Conservation (phyloP, 2,888 invertebrate genomes). For the Azorinus chamasolen region DNA sequence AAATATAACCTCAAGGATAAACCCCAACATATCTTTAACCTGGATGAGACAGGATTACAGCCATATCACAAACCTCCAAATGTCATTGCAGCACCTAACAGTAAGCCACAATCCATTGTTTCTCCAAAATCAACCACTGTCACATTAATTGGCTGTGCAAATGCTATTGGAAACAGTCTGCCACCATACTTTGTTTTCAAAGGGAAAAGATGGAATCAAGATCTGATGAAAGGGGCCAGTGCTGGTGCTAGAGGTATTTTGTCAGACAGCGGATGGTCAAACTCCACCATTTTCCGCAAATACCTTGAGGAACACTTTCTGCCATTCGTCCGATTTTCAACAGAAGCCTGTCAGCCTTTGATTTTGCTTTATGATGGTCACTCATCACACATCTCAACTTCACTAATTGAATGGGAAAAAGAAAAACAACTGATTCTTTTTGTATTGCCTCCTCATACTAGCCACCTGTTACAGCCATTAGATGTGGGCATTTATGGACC, state of each 20-base stretch:
- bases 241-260: slow-evolving; percentile 30
- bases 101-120: slow-evolving; percentile 10
- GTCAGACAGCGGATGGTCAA: slow-evolving; percentile 43
- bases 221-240: slow-evolving; percentile 23
- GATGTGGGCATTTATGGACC: slow-evolving; percentile 27
- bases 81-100: slow-evolving; percentile 19
- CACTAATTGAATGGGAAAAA: slow-evolving; percentile 28
- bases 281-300: slow-evolving; percentile 24
- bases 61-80: no score
- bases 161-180: slow-evolving; percentile 24
- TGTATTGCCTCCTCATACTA: slow-evolving; percentile 33
- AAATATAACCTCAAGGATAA: slow-evolving; percentile 26
- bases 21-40: slow-evolving; percentile 39
- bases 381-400: slow-evolving; percentile 9
- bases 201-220: slow-evolving; percentile 11
- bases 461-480: slow-evolving; percentile 23
- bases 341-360: slow-evolving; percentile 4
- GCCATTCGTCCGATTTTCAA: slow-evolving; percentile 15
- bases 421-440: slow-evolving; percentile 27
- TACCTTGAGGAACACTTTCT: slow-evolving; percentile 41
- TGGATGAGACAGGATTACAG: slow-evolving; percentile 50
- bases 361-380: slow-evolving; percentile 34
- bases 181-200: slow-evolving; percentile 50
- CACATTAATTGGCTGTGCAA: slow-evolving; percentile 28
- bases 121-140: slow-evolving; percentile 21